Evolutionary conservation across 2,888 invertebrate species (phyloP).

Genomic region (Lissocephala sabroskyi): DNA sequence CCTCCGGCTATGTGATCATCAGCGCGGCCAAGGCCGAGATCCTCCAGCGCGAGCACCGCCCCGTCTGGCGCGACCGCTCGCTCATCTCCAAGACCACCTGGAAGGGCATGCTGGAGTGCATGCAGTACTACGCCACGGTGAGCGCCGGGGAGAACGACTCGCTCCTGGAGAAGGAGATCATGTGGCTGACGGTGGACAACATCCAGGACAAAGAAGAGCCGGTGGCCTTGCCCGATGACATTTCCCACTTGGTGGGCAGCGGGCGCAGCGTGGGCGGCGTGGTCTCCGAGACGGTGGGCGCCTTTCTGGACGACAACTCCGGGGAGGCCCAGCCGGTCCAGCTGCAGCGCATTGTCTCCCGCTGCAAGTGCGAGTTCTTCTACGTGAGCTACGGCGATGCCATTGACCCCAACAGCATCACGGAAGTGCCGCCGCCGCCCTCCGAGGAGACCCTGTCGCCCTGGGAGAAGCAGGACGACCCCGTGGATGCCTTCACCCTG

Average conservation of each 20-base stretch:
- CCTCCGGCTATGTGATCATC: conserved; percentile 96
- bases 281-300: conserved; percentile 92
- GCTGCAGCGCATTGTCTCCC: conserved; percentile 96
- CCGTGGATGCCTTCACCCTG: conserved; percentile 96
- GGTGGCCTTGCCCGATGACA: conserved; percentile 87
- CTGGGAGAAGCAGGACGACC: conserved; percentile 88
- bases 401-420: conserved; percentile 73
- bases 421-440: conserved; percentile 81
- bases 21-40: conserved; percentile 98
- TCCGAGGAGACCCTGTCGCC: conserved; percentile 80
- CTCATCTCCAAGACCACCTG: conserved; percentile 96
- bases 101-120: conserved; percentile 95
- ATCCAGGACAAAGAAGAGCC: conserved; percentile 89
- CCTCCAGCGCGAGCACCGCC: conserved; percentile 88
- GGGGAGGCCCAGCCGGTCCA: conserved; percentile 77
- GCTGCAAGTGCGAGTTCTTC: conserved; percentile 98
- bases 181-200: conserved; percentile 96
- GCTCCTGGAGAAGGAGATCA: conserved; percentile 87
- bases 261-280: conserved; percentile 98
- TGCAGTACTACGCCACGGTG: conserved; percentile 99
- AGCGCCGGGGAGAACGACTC: conserved; percentile 84
- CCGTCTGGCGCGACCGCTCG: conserved; percentile 90
- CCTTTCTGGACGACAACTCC: conserved; percentile 79
- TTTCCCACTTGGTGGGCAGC: conserved; percentile 91
- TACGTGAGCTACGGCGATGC: conserved; percentile 94